Percentiles rank a stretch among this genome's conserved stretches.
These are phyloP conservation scores for Trichacis sp. DNA, from an alignment of 2,888 invertebrate genomes.

Conservation along the genomic window DNA sequence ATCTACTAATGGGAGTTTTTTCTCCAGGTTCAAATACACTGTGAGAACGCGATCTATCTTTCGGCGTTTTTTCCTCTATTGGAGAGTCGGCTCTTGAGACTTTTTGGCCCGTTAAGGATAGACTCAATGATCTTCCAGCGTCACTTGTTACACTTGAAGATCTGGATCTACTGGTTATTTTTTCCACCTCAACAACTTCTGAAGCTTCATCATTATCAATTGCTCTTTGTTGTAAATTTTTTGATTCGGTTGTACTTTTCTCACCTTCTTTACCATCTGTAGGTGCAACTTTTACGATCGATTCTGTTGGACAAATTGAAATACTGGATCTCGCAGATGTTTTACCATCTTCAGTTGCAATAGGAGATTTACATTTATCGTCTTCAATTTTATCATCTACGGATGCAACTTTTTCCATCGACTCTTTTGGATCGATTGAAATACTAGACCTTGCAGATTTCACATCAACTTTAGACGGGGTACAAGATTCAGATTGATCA, in stretches of 20 bases:
- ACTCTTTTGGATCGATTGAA: too few relatives aligned
- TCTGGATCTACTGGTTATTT: conserved; percentile 12
- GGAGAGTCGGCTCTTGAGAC: conserved; percentile 40
- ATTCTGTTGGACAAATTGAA: conserved; percentile 19
- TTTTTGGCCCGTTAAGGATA: not conserved
- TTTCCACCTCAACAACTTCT: not conserved
- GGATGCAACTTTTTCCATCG: too few relatives aligned
- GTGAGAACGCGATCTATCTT: conserved; percentile 58
- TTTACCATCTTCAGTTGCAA: not conserved
- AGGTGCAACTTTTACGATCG: conserved; percentile 26
- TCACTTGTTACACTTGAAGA: conserved; percentile 34
- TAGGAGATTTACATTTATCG: not conserved
- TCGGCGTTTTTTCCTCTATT: conserved; percentile 46
- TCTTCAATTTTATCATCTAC: too few relatives aligned
- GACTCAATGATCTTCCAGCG: conserved; percentile 1
- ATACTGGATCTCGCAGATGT: conserved; percentile 11
- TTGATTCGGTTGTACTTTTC: not conserved
- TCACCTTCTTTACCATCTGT: conserved; percentile 2
- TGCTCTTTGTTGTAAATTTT: conserved; percentile 25
- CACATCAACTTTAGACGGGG: too few relatives aligned
- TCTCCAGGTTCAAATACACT: conserved; percentile 58
- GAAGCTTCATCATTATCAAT: conserved; percentile 19
- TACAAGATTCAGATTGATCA: too few relatives aligned
- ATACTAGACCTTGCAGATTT: too few relatives aligned
- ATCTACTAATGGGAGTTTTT: conserved; percentile 54